Base-by-base conservation (phyloP, 2,797 vertebrate species). In the Fringilla coelebs region DNA sequence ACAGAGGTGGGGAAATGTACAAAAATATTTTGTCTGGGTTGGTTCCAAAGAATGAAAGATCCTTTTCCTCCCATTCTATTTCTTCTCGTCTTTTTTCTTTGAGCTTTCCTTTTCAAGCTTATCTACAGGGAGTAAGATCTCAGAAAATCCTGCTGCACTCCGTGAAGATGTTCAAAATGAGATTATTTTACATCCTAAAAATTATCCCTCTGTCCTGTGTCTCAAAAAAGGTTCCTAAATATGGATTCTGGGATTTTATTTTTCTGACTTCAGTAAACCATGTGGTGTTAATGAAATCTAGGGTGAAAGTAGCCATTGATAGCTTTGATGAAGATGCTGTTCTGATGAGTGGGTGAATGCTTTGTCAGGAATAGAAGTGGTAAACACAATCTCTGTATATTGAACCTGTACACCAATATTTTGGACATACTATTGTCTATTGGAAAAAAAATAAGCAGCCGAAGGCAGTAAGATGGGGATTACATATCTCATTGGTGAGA, bases 241-340 rank as follows among this genome's bases (percentile, higher is more conserved):
- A 58, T 1, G 2, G 9, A 46, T 78, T 68, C 25, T 72, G 13
- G 0, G 0, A 3, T 0, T 18, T 29, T 74, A n/a, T 74, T 66
- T 52, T 85, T 54, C 14, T 41, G 16, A 65, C 34, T 85, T 85
- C 21, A 52, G 15, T 67, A 67, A 75, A 62, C 13, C 1, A 1
- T 61, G 10, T 34, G 4, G 5, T 52, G 9, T 52, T 70, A 71
- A n/a, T 85, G 29, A 81, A 89, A 62, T 61, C 60, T 10, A 25
- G n/a, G 11, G 11, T 81, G 34, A 36, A 72, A 70, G 9, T 76
- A 67, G 14, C 28, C 21, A 6, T 74, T 74, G 26, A 51, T 65
- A 62, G 7, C 2, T 81, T 55, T 92, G 36, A 34, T 57, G 20
- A 91, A 87, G 43, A 45, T 63, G 13, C 6, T 11, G 2, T 52